A percentile compares a stretch with the other conserved stretches of the same genome.
Evolutionary conservation across 2,888 invertebrate species (phyloP).

Genomic region (Formica aserva): DNA sequence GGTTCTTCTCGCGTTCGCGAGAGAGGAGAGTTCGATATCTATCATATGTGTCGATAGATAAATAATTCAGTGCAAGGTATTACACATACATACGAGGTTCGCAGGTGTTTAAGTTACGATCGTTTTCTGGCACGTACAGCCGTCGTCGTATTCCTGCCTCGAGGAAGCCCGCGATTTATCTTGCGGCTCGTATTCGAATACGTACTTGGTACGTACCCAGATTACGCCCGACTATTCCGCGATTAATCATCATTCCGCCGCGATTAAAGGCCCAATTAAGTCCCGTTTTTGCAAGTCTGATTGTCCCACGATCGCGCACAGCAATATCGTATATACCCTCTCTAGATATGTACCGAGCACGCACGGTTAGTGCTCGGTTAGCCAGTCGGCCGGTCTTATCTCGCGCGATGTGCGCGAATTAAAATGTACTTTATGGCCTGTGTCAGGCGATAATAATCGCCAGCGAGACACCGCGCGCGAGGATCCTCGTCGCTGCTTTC

Average conservation of each 20-base stretch:
- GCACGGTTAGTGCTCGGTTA: constrained; percentile 41
- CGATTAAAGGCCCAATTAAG: constrained; percentile 80
- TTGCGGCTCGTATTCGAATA: constrained; percentile 48
- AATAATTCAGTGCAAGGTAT: constrained; percentile 42
- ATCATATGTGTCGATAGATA: constrained; percentile 48
- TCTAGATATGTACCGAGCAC: constrained; percentile 42
- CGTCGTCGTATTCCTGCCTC: constrained; percentile 19
- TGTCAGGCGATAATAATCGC: constrained; percentile 76
- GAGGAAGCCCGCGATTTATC: constrained; percentile 42
- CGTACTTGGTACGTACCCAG: constrained; percentile 44
- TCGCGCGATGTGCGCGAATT: constrained; percentile 71
- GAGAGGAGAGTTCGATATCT: constrained; percentile 29
- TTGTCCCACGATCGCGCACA: constrained; percentile 70
- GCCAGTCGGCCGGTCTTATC: constrained; percentile 59
- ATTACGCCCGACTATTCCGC: constrained; percentile 53
- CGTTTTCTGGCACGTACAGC: constrained; percentile 56
- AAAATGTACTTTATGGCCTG: constrained; percentile 76
- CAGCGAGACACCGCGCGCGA: constrained; percentile 41
- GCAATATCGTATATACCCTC: not conserved
- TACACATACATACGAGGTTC: not conserved
- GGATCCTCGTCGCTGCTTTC: constrained; percentile 31
- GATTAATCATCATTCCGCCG: constrained; percentile 79
- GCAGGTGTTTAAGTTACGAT: constrained; percentile 47
- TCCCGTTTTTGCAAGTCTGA: constrained; percentile 82
- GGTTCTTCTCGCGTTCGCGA: constrained; percentile 42